phyloP scores from a whole-genome alignment of 2,888 invertebrate genomes.

The Chrysomela aeneicollis region DNA sequence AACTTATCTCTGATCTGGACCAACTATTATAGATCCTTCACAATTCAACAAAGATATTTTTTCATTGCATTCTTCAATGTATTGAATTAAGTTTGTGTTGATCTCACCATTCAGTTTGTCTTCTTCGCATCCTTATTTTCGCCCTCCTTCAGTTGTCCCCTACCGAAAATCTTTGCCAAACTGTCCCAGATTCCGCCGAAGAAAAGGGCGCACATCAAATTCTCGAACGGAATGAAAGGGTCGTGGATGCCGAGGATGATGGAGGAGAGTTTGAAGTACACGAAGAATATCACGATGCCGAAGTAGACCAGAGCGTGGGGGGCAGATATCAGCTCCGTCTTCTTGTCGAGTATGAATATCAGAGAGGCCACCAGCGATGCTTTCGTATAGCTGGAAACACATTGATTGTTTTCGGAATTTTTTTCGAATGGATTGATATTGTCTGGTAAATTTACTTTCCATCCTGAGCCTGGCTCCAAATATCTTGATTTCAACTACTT shows the following conservation, averaged over 20 bases:
- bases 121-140: slow-evolving; percentile 85
- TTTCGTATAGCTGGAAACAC: slow-evolving; percentile 88
- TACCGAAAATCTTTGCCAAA: slow-evolving; percentile 85
- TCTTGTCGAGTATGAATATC: slow-evolving; percentile 96
- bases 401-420: not conserved
- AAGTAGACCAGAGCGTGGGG: slow-evolving; percentile 98
- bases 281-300: slow-evolving; percentile 96
- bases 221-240: slow-evolving; percentile 99
- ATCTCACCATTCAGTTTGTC: slow-evolving; percentile 69
- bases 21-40: too few species aligned
- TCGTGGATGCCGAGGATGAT: slow-evolving; percentile 97
- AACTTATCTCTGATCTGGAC: too few species aligned
- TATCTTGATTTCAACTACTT: too few species aligned
- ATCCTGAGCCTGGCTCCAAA: too few species aligned
- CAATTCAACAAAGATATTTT: too few species aligned
- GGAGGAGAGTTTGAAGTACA: slow-evolving; percentile 96
- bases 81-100: too few species aligned
- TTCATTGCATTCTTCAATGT: too few species aligned
- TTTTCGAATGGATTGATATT: too few species aligned
- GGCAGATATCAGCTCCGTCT: slow-evolving; percentile 94
- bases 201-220: slow-evolving; percentile 94
- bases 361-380: slow-evolving; percentile 94
- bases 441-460: too few species aligned
- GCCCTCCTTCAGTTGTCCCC: slow-evolving; percentile 79
- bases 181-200: slow-evolving; percentile 99